phyloP scores from a whole-genome alignment of 2,113 vertebrate species.

The Herpailurus yagouaroundi region DNA sequence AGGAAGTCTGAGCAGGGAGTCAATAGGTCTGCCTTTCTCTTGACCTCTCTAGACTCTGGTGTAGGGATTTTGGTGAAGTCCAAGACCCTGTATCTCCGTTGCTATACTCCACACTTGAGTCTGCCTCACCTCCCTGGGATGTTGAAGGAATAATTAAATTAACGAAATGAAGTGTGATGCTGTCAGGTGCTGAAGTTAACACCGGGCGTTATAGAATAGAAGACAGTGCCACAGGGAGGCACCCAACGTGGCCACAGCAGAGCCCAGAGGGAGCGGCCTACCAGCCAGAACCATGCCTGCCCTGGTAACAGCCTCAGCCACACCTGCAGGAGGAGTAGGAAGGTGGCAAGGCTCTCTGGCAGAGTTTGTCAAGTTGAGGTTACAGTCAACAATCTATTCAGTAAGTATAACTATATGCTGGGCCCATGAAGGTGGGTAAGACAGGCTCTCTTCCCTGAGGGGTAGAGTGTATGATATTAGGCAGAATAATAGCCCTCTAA shows the following conservation, averaged over 20 bases:
- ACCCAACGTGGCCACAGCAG: too few species aligned
- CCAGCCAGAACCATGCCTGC: accelerated
- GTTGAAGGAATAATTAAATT: slow-evolving; percentile 52
- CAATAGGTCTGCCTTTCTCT: not conserved
- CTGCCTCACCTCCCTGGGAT: not conserved
- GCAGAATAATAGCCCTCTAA: not conserved
- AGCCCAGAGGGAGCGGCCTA: not conserved
- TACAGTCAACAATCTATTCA: not conserved
- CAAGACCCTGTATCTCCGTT: not conserved
- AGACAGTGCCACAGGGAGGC: not conserved
- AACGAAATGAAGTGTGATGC: not conserved
- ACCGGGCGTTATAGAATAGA: not conserved
- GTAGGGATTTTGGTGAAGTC: not conserved
- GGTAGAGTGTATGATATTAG: not conserved
- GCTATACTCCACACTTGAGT: not conserved
- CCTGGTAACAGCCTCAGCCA: accelerated
- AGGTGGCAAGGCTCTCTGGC: not conserved
- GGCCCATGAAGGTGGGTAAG: not conserved
- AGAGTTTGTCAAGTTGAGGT: not conserved
- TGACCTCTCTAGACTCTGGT: not conserved
- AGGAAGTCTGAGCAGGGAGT: not conserved
- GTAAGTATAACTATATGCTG: not conserved
- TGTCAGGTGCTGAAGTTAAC: not conserved
- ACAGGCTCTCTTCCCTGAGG: not conserved
- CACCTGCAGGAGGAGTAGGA: accelerated